phyloP scores from a whole-genome alignment of 2,888 invertebrate genomes.

The Cerastoderma edule region DNA sequence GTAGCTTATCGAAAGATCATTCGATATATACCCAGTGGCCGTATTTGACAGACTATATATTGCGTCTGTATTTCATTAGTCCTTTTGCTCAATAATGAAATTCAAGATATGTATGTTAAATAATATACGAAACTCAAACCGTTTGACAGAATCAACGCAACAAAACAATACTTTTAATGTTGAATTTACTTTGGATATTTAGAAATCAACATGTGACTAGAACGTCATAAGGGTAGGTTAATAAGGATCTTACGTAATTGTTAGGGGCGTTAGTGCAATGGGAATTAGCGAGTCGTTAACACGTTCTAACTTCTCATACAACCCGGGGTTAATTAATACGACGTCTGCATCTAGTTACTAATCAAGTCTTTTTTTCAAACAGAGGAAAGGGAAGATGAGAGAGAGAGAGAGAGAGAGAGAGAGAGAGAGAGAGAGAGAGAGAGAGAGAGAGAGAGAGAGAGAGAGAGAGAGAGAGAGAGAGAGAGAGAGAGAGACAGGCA shows the following conservation, averaged over 20 bases:
- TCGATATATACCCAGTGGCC: too few relatives aligned
- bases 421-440: neutral
- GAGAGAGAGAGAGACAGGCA: neutral
- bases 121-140: too few relatives aligned
- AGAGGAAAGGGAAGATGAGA: neutral
- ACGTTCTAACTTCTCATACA: neutral
- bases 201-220: neutral
- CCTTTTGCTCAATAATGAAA: too few relatives aligned
- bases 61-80: too few relatives aligned
- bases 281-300: neutral
- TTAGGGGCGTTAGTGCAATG: neutral
- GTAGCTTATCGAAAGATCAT: too few relatives aligned
- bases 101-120: too few relatives aligned
- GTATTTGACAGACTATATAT: too few relatives aligned
- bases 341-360: too few relatives aligned
- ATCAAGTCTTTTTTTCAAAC: too few relatives aligned
- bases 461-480: neutral
- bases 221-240: neutral
- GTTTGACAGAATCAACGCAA: too few relatives aligned
- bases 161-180: too few relatives aligned
- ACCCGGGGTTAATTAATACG: neutral
- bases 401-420: neutral
- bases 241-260: neutral
- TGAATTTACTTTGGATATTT: too few relatives aligned
- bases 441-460: neutral